A percentile compares a stretch with the other conserved stretches of the same genome.
Conservation (phyloP, 64 coral and sea anemone genomes). For the Actinia equina region DNA sequence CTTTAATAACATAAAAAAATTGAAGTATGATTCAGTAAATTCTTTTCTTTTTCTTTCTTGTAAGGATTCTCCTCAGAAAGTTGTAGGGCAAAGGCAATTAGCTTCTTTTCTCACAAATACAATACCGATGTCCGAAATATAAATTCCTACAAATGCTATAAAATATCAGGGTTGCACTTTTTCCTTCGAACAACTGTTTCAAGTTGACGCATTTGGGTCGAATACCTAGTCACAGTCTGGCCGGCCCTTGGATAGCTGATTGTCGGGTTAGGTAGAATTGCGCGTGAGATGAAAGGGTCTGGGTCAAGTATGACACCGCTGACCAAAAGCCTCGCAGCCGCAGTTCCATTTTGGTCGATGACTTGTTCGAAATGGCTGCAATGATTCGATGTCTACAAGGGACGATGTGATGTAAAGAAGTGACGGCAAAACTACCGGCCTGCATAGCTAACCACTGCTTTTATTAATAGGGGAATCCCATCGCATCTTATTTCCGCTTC, state of each 20-base stretch:
- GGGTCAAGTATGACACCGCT: background rate
- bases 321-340: background rate
- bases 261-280: too few relatives aligned
- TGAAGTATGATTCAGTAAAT: background rate
- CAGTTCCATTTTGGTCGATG: slow-evolving; percentile 23
- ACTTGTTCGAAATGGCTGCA: slow-evolving; percentile 1
- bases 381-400: background rate
- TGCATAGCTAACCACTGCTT: background rate
- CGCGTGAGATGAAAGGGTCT: background rate
- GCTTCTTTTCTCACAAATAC: too few relatives aligned
- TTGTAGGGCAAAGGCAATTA: too few relatives aligned
- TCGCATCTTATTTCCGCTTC: slow-evolving; percentile 14
- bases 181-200: too few relatives aligned
- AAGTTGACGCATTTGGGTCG: too few relatives aligned
- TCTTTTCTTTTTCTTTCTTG: too few relatives aligned
- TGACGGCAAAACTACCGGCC: slow-evolving; percentile 12
- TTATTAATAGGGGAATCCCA: background rate
- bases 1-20: background rate
- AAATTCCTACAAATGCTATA: too few relatives aligned
- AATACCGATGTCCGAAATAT: too few relatives aligned
- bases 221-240: too few relatives aligned
- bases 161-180: too few relatives aligned
- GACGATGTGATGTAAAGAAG: background rate
- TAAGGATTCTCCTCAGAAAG: too few relatives aligned
- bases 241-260: too few relatives aligned